These are phyloP conservation scores for Phortica variegata DNA, from an alignment of 1,140 invertebrate genomes.

Conservation along the genomic window DNA sequence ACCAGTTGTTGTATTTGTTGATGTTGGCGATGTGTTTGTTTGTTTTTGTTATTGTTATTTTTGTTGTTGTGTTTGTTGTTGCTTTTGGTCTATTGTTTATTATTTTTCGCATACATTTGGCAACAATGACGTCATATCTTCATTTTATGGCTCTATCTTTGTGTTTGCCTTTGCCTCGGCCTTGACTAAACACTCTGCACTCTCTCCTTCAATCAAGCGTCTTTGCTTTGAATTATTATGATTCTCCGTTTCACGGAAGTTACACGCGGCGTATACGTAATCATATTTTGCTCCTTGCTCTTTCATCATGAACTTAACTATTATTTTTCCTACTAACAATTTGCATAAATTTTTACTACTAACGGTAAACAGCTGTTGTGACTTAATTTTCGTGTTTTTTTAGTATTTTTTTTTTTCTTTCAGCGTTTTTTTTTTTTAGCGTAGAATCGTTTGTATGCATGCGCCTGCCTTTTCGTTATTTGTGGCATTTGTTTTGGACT, in stretches of 20 bases:
- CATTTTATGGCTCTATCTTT: background rate
- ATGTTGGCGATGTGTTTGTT: too few relatives aligned
- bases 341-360: too few relatives aligned
- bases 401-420: too few relatives aligned
- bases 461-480: too few relatives aligned
- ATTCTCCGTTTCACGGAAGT: background rate
- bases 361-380: too few relatives aligned
- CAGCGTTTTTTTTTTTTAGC: too few relatives aligned
- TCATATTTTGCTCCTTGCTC: background rate
- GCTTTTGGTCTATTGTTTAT: slow-evolving; percentile 26
- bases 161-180: background rate
- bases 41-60: slow-evolving; percentile 10
- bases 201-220: background rate
- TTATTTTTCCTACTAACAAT: too few relatives aligned
- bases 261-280: slow-evolving; percentile 7
- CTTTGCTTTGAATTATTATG: slow-evolving; percentile 6
- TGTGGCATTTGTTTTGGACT: too few relatives aligned
- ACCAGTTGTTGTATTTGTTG: slow-evolving; percentile 32
- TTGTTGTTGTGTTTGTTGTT: background rate
- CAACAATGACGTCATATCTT: background rate
- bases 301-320: background rate
- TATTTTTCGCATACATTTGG: slow-evolving; percentile 4
- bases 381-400: too few relatives aligned
- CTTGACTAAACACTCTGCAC: too few relatives aligned
- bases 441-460: too few relatives aligned